These are phyloP conservation scores for Syrista parreyssii DNA, from an alignment of 2,888 invertebrate genomes.

Conservation along the genomic window DNA sequence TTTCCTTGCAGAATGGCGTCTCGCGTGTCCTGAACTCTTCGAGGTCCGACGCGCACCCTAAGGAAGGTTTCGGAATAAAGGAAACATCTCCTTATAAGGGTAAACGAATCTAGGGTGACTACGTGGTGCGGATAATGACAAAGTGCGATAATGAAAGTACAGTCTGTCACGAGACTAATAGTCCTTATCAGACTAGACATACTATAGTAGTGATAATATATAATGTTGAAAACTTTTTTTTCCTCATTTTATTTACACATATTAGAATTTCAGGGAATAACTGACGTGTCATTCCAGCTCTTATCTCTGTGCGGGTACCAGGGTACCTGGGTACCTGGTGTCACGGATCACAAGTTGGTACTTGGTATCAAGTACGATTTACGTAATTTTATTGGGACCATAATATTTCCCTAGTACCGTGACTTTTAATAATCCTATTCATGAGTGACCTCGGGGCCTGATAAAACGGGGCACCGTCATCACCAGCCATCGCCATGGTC, in stretches of 20 bases:
- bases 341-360: not conserved
- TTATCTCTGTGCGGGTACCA: not conserved
- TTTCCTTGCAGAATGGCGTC: not conserved
- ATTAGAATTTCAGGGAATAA: not conserved
- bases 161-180: not conserved
- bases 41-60: not conserved
- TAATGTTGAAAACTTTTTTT: not conserved
- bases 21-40: not conserved
- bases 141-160: not conserved
- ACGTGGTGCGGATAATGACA: not conserved
- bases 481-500: constrained; percentile 26
- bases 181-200: not conserved
- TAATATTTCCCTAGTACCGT: constrained; percentile 22
- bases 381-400: not conserved
- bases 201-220: not conserved
- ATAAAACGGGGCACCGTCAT: constrained; percentile 3
- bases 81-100: not conserved
- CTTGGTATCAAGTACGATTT: not conserved
- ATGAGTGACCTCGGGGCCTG: constrained; percentile 58
- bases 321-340: not conserved
- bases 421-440: constrained; percentile 65
- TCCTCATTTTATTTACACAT: not conserved
- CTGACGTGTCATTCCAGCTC: not conserved
- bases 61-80: not conserved
- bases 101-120: not conserved